Evolutionary conservation across 2,113 vertebrate species (phyloP).

Genomic region (Channa argus): DNA sequence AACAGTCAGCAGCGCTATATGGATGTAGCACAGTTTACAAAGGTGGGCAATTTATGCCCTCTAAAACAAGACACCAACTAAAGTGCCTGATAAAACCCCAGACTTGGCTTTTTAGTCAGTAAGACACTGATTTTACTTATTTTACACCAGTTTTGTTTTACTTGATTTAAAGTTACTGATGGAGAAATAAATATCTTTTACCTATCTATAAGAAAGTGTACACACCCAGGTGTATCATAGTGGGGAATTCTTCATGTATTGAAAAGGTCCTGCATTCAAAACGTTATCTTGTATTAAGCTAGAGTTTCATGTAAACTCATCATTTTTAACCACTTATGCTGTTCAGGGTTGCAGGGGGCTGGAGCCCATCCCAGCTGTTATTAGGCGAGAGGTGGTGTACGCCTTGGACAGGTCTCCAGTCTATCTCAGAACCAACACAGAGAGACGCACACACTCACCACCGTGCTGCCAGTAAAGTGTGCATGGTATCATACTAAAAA

Average conservation of each 20-base stretch:
- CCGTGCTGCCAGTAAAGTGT: no score
- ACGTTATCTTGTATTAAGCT: background rate
- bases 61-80: slow-evolving; percentile 5
- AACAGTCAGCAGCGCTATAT: slow-evolving; percentile 25
- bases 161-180: background rate
- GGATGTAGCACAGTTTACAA: slow-evolving; percentile 23
- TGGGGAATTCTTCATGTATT: background rate
- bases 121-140: background rate
- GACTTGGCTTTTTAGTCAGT: background rate
- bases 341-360: no score
- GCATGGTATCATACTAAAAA: background rate
- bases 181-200: background rate
- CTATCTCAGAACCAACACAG: no score
- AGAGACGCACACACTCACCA: no score
- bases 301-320: no score
- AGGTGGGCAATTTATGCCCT: slow-evolving; percentile 6
- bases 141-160: background rate
- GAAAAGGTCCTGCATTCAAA: background rate
- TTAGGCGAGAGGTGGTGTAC: no score
- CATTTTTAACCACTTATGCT: no score
- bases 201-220: background rate
- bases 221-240: background rate
- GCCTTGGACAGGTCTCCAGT: no score
- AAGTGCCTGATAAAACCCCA: background rate
- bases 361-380: no score